Percentiles rank a stretch among this genome's conserved stretches.
Evolutionary conservation across 2,888 invertebrate genomes (phyloP).

Genomic region (Biston stratarius): DNA sequence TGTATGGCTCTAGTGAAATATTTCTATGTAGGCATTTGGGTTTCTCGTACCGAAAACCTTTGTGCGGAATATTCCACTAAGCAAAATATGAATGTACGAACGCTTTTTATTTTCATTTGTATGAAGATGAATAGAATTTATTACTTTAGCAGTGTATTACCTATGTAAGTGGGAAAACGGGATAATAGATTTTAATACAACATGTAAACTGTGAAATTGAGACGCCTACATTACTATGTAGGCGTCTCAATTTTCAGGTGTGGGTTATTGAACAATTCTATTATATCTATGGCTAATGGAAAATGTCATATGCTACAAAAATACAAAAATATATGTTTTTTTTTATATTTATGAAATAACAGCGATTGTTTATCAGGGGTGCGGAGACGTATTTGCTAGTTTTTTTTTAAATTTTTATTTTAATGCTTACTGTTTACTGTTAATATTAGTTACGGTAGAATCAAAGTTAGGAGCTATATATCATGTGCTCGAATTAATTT

Average conservation of each 20-base stretch:
- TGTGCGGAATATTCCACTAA: slow-evolving; percentile 24
- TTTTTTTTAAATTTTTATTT: no score
- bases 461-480: no score
- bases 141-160: slow-evolving; percentile 19
- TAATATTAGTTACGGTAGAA: no score
- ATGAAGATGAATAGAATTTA: slow-evolving; percentile 27
- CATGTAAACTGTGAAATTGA: no score
- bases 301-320: not conserved
- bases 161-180: slow-evolving; percentile 2
- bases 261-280: slow-evolving; percentile 5
- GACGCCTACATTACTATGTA: no score
- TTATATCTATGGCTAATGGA: not conserved
- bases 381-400: no score
- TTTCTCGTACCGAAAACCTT: slow-evolving; percentile 25
- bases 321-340: not conserved
- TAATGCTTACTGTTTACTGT: no score
- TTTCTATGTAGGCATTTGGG: slow-evolving; percentile 26
- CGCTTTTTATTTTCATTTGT: slow-evolving; percentile 24
- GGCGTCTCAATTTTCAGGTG: not conserved
- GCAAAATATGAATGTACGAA: slow-evolving; percentile 26
- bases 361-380: no score
- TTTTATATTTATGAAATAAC: not conserved
- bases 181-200: slow-evolving; percentile 6
- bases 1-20: slow-evolving; percentile 30
- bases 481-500: no score